Evolutionary conservation across 2,113 vertebrate genomes (phyloP).

Genomic region (Echinops telfairi): DNA sequence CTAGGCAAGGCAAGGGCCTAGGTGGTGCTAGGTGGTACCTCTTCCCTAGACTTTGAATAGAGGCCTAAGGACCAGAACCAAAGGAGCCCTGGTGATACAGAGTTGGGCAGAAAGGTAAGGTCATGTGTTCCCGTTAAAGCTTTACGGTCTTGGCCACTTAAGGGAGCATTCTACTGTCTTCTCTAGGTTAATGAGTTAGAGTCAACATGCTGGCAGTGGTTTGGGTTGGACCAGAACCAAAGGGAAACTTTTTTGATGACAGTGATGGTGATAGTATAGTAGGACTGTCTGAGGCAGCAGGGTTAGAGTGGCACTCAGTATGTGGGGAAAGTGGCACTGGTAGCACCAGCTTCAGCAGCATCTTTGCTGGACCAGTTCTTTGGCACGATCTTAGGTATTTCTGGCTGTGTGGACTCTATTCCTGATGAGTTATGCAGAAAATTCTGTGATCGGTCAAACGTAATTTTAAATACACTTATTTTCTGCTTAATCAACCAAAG

Average conservation of each 20-base stretch:
- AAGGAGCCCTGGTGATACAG: too few species aligned
- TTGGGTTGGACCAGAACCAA: too few species aligned
- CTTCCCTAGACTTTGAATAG: background rate
- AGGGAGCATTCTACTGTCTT: too few species aligned
- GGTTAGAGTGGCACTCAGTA: background rate
- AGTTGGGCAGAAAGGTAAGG: too few species aligned
- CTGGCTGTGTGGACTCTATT: background rate
- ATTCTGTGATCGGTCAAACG: background rate
- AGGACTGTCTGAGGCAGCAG: background rate
- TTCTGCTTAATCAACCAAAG: background rate
- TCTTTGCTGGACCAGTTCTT: background rate
- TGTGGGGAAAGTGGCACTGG: background rate
- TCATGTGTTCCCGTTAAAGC: too few species aligned
- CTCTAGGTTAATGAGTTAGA: too few species aligned
- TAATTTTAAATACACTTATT: slow-evolving; percentile 15
- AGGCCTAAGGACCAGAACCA: slow-evolving; percentile 12
- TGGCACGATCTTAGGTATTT: slow-evolving; percentile 9
- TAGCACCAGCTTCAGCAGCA: background rate
- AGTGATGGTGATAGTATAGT: background rate
- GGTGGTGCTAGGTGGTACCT: background rate
- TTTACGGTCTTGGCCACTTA: too few species aligned
- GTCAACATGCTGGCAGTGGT: too few species aligned
- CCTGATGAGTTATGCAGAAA: background rate
- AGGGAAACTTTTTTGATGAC: slow-evolving; percentile 27
- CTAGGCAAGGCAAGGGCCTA: background rate